These are phyloP conservation scores for Brachypalpus laphriformis DNA, from an alignment of 2,888 invertebrate species.

Conservation along the genomic window DNA sequence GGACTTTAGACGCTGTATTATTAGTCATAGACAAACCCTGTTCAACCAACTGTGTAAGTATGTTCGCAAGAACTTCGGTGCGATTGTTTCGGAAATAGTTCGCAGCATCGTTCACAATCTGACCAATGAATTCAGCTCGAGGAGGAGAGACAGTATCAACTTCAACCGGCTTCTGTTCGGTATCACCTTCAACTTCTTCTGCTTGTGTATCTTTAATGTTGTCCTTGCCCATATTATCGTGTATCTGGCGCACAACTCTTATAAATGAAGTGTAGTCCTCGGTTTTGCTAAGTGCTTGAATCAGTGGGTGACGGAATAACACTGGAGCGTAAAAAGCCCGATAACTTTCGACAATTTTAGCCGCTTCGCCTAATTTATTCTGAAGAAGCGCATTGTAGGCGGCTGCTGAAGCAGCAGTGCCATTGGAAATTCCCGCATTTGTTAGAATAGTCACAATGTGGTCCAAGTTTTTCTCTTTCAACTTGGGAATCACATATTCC, in stretches of 20 bases:
- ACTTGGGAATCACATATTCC: slow-evolving; percentile 90
- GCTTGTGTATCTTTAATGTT: slow-evolving; percentile 77
- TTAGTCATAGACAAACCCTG: slow-evolving; percentile 88
- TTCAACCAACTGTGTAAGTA: slow-evolving; percentile 85
- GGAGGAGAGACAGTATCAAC: slow-evolving; percentile 77
- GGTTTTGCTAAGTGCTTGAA: slow-evolving; percentile 85
- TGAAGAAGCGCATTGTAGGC: slow-evolving; percentile 85
- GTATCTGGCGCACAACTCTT: slow-evolving; percentile 84
- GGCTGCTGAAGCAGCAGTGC: slow-evolving; percentile 85
- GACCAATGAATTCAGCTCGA: slow-evolving; percentile 84
- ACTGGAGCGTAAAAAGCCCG: slow-evolving; percentile 85
- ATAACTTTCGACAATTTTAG: slow-evolving; percentile 85
- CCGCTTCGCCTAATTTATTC: slow-evolving; percentile 86
- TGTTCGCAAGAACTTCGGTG: slow-evolving; percentile 82
- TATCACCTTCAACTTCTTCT: slow-evolving; percentile 80
- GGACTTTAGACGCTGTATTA: slow-evolving; percentile 85
- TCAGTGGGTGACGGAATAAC: slow-evolving; percentile 84
- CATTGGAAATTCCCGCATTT: slow-evolving; percentile 85
- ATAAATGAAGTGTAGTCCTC: slow-evolving; percentile 87
- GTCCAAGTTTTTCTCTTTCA: slow-evolving; percentile 85
- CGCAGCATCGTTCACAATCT: slow-evolving; percentile 84
- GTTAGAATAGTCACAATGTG: slow-evolving; percentile 86
- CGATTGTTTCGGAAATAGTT: slow-evolving; percentile 83
- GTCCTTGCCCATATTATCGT: slow-evolving; percentile 81
- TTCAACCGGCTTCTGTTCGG: slow-evolving; percentile 73